Conservation (phyloP, 2,113 vertebrate genomes). For the Eublepharis macularius region DNA sequence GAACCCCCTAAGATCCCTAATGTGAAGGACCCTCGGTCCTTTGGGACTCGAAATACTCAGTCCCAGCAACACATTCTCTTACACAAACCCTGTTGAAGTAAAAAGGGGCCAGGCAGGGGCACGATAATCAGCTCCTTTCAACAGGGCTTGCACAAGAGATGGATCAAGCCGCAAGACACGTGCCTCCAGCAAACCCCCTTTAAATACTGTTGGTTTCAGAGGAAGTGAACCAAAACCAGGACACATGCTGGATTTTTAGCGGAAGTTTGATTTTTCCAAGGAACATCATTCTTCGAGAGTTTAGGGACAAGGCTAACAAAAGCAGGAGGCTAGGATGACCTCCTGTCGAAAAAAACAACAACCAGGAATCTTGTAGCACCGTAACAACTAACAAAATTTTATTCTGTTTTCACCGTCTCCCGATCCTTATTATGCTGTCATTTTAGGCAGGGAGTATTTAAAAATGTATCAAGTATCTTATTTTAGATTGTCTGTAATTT, state of each 20-base stretch:
- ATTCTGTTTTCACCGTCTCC: too few species aligned
- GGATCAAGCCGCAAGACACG: not conserved
- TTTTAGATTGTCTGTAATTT: not conserved
- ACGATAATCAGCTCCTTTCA: not conserved
- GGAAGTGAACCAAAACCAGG: not conserved
- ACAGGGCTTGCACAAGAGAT: not conserved
- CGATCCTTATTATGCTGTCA: too few species aligned
- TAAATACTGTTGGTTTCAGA: not conserved
- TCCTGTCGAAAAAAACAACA: too few species aligned
- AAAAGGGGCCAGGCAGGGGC: not conserved
- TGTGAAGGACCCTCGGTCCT: not conserved
- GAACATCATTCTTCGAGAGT: not conserved
- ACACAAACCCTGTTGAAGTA: not conserved
- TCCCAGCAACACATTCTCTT: not conserved
- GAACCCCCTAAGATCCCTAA: slow-evolving; percentile 13
- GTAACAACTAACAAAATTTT: too few species aligned
- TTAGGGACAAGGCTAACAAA: not conserved
- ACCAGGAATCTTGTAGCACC: too few species aligned
- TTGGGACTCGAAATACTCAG: not conserved
- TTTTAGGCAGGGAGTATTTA: too few species aligned
- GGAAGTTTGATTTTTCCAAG: not conserved
- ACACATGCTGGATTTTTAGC: not conserved
- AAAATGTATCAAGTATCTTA: not conserved
- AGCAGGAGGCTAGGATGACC: not conserved
- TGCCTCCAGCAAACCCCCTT: not conserved